phyloP scores from a whole-genome alignment of 2,888 invertebrate genomes.

The Hoplodrina ambigua region DNA sequence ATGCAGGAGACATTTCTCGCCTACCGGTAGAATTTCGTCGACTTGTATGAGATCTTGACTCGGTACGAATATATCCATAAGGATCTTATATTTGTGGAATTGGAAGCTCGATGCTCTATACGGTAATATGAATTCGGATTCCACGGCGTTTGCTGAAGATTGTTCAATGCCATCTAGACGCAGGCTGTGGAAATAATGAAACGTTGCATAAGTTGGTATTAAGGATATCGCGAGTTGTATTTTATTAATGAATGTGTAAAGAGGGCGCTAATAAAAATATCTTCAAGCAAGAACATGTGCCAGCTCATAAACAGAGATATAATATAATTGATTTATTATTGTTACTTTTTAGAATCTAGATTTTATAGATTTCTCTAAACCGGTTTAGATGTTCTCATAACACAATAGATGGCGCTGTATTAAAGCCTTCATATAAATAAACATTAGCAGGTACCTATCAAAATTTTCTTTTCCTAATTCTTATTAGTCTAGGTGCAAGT shows the following conservation, averaged over 20 bases:
- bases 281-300: neutral
- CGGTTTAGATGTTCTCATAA: neutral
- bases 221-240: neutral
- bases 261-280: constrained; percentile 12
- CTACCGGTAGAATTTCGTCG: constrained; percentile 78
- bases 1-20: constrained; percentile 89
- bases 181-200: constrained; percentile 80
- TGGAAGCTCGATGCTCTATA: constrained; percentile 91
- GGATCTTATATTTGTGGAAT: constrained; percentile 90
- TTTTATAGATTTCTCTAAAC: neutral
- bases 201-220: neutral
- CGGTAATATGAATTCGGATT: constrained; percentile 88
- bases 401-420: constrained; percentile 43
- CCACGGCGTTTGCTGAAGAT: constrained; percentile 82
- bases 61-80: constrained; percentile 91
- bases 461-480: no score
- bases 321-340: no score
- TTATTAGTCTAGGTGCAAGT: neutral
- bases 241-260: neutral
- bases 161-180: constrained; percentile 91
- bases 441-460: no score
- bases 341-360: neutral
- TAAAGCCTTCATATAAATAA: neutral
- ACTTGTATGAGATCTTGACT: constrained; percentile 81
- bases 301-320: neutral